Evolutionary conservation across 1,140 invertebrate genomes (phyloP), one percentile per base, ranked within the genome.

Genomic region (Adoxophyes honmai): DNA sequence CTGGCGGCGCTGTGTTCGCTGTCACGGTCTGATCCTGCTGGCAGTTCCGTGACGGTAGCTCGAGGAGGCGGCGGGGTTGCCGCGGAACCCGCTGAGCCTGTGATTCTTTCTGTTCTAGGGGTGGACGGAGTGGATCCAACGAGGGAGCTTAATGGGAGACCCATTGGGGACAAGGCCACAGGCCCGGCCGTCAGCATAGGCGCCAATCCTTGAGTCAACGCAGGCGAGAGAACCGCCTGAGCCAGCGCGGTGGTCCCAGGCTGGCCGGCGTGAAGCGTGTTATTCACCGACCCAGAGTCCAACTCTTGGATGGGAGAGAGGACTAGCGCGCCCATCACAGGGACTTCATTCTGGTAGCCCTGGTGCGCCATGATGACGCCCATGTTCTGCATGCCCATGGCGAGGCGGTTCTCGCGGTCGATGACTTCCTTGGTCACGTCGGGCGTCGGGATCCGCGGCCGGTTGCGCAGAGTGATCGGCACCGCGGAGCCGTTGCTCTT

Each of bases 371-470:
- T 92, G 33, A 94, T 89, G 15, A 95, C 91, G 18, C 92, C 92
- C 66, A 92, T 90, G 87, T 90, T 86, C 60, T 90, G 88, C 88
- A 88, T 84, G 39, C 86, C 78, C 65, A 88, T 84, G 11, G 81
- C 75, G 16, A 94, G 79, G 44, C 92, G 90, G 60, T 92, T 92
- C 62, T 95, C 94, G 64, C 94, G 90, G 64, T 94, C 93, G 34
- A 91, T 85, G 6, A 93, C 90, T 78, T 95, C 94, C 79, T 95
- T 96, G 9, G 94, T 93, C 0, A 95, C 94, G 76, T 96, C 96
- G 0, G 96, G 96, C 1, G 95, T 96, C 18, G 95, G 96, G 55
- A 97, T 96, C 38, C 95, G 90, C 0, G 95, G 95, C 44, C 95
- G 91, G 66, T 94, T 94, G 70, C 94, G 94, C 54, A 95, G 83